Base-by-base conservation (phyloP, 1,140 invertebrate genomes). In the Ruditapes philippinarum region DNA sequence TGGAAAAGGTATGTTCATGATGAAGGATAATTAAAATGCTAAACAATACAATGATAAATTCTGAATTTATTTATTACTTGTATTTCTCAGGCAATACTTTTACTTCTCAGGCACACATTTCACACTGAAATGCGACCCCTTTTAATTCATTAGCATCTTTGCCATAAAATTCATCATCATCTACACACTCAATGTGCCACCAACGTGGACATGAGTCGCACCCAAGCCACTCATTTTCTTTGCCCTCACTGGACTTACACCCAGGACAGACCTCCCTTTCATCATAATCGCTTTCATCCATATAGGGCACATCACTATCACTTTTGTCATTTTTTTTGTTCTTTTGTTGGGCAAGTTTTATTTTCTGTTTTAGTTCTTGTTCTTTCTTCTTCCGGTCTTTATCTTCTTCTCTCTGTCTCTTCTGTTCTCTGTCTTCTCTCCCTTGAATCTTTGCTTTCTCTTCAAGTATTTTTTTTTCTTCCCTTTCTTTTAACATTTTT, bases 381-480 rank as follows among this genome's bases (percentile, higher is more conserved):
- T 31, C 22, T 5, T 45, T 73, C 42, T 5, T 85, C 42, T 5
- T 73, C 54, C 28, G 3, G 12, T 38, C 33, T 22, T 73, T 11
- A 5, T 28, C 28, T 28, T 36, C 36, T 84, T 40, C n/a, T 73
- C 40, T 65, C 22, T 17, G 49, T 33, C 45, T 79, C 38, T 45
- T 88, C 74, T 57, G 57, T 31, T 60, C 79, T 45, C 60, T 65
- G 5, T 49, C 74, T 62, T 7, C 31, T 36, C 57, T 79, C 38
- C 25, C 22, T 70, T 54, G n/a, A 38, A 45, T 62, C 28, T 60
- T 33, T 31, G 17, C 65, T 49, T 51, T 14, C 42, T 79, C 76
- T 88, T 68, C 22, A 60, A 62, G 11, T 19, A 51, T 2, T 60
- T 78, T 31, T 62, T 22, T 14, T 57, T 40, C 31, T 28, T 9